Base-by-base conservation (phyloP, 1,140 invertebrate genomes). In the Drosophila azteca region DNA sequence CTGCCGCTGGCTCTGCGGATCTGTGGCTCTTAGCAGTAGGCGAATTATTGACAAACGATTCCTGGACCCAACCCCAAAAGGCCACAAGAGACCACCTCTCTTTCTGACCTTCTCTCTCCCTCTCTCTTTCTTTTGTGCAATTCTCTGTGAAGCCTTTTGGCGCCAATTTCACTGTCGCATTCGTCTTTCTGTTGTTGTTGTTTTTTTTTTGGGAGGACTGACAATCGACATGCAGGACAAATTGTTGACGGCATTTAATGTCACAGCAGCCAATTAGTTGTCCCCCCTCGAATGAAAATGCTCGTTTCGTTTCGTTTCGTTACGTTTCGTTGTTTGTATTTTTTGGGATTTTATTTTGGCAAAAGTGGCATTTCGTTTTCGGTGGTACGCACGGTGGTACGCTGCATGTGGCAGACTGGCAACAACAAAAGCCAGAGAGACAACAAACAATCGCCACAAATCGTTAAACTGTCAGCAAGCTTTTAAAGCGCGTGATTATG, bases 161-260 rank as follows among this genome's bases (percentile, higher is more conserved):
- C 81, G 81, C 82, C 83, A 88, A 88, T 87, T 87, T 87, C 82
- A 72, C 74, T 84, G 72, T 63, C 74, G 35, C 11, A 39, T 39
- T 39, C 35, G 35, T 39, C 35, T 39, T 11, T 39, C 11, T 39
- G 31, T 39, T 39, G 11, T 4, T 1, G 11, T 39, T 39, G 11
- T 0, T 35, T 11, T 39, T 39, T 5, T 39, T 39, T 39, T 22
- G 60, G 68, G 64, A 39, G 64, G 66, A 35, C 72, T 69, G 78
- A 87, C 82, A 88, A 75, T 87, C 82, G 82, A 88, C 83, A 83
- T 87, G 83, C 79, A 83, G 83, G 83, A 87, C 83, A 87, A 88
- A 87, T 87, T 87, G 83, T 87, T 88, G 83, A 88, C 83, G 79
- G 83, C 82, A 79, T 87, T 87, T 87, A 87, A 87, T 87, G 83